These are phyloP conservation scores for Polia nebulosa DNA, from an alignment of 2,888 invertebrate species.

Conservation along the genomic window DNA sequence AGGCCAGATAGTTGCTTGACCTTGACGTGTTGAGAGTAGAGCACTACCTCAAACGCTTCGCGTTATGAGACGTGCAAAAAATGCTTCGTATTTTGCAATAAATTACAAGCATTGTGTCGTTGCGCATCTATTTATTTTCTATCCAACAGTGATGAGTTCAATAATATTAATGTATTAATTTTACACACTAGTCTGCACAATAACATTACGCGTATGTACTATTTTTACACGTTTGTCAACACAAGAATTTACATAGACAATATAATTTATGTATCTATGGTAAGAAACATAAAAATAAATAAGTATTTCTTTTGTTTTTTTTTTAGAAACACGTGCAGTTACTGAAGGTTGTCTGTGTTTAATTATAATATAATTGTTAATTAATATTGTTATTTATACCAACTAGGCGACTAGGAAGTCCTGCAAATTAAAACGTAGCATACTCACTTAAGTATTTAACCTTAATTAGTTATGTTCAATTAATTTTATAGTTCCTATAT, in stretches of 20 bases:
- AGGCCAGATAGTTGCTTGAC: no score
- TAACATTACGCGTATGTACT: neutral
- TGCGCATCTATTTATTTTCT: no score
- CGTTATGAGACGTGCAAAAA: no score
- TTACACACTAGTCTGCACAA: constrained; percentile 2
- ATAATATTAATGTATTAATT: neutral
- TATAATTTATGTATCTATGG: constrained; percentile 2
- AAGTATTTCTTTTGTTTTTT: constrained; percentile 23
- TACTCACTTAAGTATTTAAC: constrained; percentile 18
- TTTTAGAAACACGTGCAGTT: neutral
- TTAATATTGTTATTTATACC: constrained; percentile 43
- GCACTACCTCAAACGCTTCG: no score
- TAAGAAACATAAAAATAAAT: no score
- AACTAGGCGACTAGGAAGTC: constrained; percentile 49
- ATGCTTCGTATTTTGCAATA: no score
- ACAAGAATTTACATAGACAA: constrained; percentile 17
- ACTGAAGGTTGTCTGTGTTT: constrained; percentile 48
- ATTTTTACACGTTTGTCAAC: constrained; percentile 9
- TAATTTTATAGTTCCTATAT: constrained; percentile 20
- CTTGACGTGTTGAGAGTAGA: no score
- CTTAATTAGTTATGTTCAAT: constrained; percentile 50
- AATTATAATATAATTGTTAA: constrained; percentile 37
- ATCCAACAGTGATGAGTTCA: no score
- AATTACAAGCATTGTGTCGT: no score
- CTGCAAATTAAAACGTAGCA: constrained; percentile 34